Conservation (phyloP, 1,140 invertebrate species). For the Aphelinus certus region DNA sequence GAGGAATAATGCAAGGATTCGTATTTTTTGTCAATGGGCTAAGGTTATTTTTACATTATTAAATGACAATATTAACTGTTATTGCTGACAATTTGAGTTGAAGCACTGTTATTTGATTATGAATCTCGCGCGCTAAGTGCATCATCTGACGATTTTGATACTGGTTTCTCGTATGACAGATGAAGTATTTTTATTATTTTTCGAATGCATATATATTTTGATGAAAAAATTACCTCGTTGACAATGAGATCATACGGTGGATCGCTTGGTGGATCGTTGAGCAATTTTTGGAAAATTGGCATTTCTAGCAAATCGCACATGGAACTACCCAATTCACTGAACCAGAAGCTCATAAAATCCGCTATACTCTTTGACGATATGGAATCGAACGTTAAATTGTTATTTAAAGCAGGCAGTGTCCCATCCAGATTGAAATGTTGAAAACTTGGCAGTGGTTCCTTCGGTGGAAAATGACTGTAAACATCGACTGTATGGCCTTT, state of each 20-base stretch:
- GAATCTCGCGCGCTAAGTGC: no score
- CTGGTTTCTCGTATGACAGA: no score
- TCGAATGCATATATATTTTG: not conserved
- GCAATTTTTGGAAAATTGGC: constrained; percentile 23
- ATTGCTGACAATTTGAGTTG: no score
- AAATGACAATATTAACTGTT: no score
- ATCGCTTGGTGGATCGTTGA: constrained; percentile 18
- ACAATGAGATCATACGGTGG: constrained; percentile 33
- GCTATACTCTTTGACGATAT: not conserved
- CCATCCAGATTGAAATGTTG: constrained; percentile 53
- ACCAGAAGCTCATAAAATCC: no score
- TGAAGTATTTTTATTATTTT: no score
- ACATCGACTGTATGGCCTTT: constrained; percentile 69
- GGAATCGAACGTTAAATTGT: constrained; percentile 41
- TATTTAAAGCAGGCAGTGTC: constrained; percentile 33
- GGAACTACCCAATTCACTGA: not conserved
- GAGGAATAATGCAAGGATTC: no score
- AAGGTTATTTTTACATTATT: no score
- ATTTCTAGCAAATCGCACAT: constrained; percentile 7
- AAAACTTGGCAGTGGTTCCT: constrained; percentile 50
- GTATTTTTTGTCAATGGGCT: no score
- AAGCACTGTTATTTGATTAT: no score
- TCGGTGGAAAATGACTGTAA: constrained; percentile 64
- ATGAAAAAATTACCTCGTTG: no score
- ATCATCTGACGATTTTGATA: no score